Evolutionary conservation across 2,888 invertebrate species (phyloP).

Genomic region (Metopia argyrocephala): DNA sequence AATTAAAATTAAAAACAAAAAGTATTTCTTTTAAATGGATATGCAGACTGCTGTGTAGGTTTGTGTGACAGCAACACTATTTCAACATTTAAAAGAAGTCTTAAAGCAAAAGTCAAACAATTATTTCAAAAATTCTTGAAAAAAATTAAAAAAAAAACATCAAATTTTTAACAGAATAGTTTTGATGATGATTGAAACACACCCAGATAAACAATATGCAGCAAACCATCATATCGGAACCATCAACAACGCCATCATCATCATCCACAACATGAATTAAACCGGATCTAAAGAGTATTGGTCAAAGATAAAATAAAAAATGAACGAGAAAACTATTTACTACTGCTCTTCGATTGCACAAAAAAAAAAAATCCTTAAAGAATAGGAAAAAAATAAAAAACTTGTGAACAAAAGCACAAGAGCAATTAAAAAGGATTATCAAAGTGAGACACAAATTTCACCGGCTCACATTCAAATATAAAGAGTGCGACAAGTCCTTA

Average conservation of each 20-base stretch:
- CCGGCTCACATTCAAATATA: neutral
- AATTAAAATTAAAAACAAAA: no score
- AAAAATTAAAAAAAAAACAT: conserved; percentile 2
- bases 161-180: conserved; percentile 19
- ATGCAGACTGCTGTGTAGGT: no score
- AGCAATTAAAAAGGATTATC: conserved; percentile 20
- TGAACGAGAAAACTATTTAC: neutral
- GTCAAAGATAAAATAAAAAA: neutral
- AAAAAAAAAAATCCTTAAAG: neutral
- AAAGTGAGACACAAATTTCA: neutral
- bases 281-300: conserved; percentile 7
- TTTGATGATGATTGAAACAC: conserved; percentile 17
- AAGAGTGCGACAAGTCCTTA: neutral
- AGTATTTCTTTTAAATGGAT: no score
- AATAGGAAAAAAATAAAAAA: neutral
- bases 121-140: neutral
- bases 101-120: neutral
- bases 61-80: no score
- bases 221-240: no score
- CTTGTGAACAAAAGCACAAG: neutral
- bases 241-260: neutral
- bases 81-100: no score
- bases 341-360: neutral
- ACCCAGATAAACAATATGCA: no score
- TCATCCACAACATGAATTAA: conserved; percentile 11